phyloP scores from a whole-genome alignment of 2,797 vertebrate species.

The Tokudaia tokunoshimensis region DNA sequence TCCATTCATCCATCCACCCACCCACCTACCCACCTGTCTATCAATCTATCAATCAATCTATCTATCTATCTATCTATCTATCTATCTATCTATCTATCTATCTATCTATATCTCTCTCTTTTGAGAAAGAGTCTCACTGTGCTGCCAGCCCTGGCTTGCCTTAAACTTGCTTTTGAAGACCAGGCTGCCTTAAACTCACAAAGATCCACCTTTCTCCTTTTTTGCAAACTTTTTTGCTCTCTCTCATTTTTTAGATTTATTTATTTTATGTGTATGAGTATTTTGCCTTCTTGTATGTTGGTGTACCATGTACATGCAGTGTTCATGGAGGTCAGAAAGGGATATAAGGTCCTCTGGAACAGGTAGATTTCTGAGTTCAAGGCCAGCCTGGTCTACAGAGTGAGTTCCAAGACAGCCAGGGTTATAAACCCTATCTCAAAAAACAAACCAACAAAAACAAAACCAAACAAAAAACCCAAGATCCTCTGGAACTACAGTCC shows the following conservation, averaged over 20 bases:
- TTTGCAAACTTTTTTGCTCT: background rate
- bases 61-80: no score
- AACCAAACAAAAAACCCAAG: background rate
- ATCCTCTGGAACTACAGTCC: background rate
- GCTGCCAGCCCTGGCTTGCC: background rate
- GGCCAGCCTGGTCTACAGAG: no score
- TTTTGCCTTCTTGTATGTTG: background rate
- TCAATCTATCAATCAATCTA: no score
- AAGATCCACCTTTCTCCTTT: background rate
- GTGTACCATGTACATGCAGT: background rate
- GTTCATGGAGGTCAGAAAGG: background rate
- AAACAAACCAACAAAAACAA: no score
- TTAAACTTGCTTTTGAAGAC: background rate
- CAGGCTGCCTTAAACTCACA: background rate
- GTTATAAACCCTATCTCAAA: no score
- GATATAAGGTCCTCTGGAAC: background rate
- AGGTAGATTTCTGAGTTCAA: no score
- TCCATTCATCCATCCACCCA: no score
- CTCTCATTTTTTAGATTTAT: background rate
- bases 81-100: no score
- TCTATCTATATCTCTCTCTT: no score
- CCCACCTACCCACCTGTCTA: no score
- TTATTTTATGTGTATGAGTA: background rate
- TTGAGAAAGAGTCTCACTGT: background rate
- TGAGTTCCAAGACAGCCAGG: no score